These are phyloP conservation scores for Steinernema carpocapsae DNA, from an alignment of 2,888 invertebrate species.

Conservation along the genomic window DNA sequence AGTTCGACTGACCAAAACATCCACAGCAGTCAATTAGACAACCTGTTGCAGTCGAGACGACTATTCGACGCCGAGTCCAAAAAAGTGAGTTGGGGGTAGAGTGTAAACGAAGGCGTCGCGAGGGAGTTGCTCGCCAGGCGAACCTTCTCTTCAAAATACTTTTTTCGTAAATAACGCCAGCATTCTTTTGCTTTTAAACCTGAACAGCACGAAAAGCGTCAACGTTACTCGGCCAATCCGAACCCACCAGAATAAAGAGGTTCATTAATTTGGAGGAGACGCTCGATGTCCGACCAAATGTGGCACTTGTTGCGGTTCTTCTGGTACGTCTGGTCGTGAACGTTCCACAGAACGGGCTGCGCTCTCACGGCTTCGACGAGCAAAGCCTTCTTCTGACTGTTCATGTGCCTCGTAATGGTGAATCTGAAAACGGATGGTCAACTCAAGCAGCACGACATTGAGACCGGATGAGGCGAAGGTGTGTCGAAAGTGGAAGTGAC, in stretches of 20 bases:
- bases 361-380: background rate
- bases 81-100: constrained; percentile 20
- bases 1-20: constrained; percentile 35
- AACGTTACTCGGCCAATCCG: background rate
- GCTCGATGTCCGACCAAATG: constrained; percentile 2
- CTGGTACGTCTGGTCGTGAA: background rate
- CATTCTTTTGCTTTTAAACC: constrained; percentile 2
- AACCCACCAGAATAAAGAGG: background rate
- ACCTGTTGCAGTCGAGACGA: constrained; percentile 6
- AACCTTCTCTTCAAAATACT: constrained; percentile 14
- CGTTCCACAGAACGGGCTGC: constrained; percentile 1
- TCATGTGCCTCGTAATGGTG: constrained; percentile 10
- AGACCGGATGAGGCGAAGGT: background rate
- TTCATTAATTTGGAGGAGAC: background rate
- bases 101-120: constrained; percentile 3
- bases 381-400: background rate
- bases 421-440: background rate
- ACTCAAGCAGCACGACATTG: background rate
- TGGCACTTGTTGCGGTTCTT: background rate
- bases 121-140: background rate
- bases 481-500: background rate
- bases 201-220: background rate
- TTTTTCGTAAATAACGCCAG: constrained; percentile 21
- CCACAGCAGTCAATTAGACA: constrained; percentile 22
- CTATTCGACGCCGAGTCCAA: constrained; percentile 1